Conservation (phyloP, 2,888 invertebrate genomes). For the Chydorus sphaericus region DNA sequence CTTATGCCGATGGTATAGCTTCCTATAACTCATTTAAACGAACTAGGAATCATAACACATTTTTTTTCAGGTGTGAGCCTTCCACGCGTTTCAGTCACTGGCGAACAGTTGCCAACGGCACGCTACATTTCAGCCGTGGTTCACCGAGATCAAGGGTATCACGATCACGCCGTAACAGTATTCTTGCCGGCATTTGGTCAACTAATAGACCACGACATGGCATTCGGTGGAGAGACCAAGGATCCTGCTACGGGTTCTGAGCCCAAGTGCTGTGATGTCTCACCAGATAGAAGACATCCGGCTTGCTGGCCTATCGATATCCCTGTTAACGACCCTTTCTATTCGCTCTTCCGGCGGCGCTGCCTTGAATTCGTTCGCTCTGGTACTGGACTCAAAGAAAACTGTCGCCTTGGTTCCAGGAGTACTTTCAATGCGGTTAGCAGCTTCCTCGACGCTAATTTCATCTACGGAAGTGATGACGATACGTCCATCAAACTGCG, state of each 20-base stretch:
- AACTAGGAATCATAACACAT: background rate
- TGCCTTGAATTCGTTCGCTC: constrained; percentile 64
- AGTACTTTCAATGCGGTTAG: constrained; percentile 58
- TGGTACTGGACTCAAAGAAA: background rate
- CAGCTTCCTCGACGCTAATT: constrained; percentile 62
- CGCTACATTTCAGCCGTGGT: constrained; percentile 76
- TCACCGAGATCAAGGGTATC: constrained; percentile 84
- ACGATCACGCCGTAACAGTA: constrained; percentile 84
- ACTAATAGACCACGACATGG: constrained; percentile 88
- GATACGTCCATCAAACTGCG: constrained; percentile 44
- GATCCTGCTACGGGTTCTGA: constrained; percentile 19
- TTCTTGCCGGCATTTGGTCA: constrained; percentile 91
- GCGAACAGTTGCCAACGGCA: constrained; percentile 59
- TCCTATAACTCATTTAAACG: background rate
- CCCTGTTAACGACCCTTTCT: constrained; percentile 52
- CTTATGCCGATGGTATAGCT: constrained; percentile 24
- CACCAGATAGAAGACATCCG: constrained; percentile 45
- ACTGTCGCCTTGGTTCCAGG: background rate
- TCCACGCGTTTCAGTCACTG: constrained; percentile 63
- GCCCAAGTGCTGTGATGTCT: constrained; percentile 22
- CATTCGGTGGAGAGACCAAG: constrained; percentile 50
- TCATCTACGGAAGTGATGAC: constrained; percentile 57
- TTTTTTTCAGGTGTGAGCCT: constrained; percentile 60
- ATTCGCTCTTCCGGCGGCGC: constrained; percentile 26
- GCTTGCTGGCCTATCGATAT: constrained; percentile 71